A percentile compares a stretch with the other conserved stretches of the same genome.
phyloP scores from a whole-genome alignment of 2,888 invertebrate genomes.

The Heteromurus nitidus region DNA sequence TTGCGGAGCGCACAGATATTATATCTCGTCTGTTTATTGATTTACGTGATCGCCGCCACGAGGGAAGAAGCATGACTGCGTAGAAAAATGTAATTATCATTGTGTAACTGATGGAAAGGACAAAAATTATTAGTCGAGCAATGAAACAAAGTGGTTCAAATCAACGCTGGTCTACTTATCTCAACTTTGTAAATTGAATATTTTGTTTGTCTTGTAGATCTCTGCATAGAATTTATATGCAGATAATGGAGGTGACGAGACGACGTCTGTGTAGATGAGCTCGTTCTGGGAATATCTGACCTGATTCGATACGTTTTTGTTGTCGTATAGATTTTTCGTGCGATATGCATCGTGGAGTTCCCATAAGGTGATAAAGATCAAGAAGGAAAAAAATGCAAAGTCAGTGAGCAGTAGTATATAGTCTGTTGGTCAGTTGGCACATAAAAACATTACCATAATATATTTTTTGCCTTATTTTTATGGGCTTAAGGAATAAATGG shows the following conservation, averaged over 20 bases:
- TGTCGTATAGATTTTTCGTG: conserved; percentile 22
- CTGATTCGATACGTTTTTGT: conserved; percentile 34
- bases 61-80: conserved; percentile 3
- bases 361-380: conserved; percentile 25
- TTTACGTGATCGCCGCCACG: conserved; percentile 45
- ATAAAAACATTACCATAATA: no score
- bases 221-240: no score
- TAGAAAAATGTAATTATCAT: conserved; percentile 12
- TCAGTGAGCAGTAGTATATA: conserved; percentile 32
- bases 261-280: no score
- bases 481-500: no score
- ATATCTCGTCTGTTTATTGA: conserved; percentile 17
- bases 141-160: background rate
- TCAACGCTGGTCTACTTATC: no score
- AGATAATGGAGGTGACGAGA: no score
- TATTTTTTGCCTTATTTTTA: no score
- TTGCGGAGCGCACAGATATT: no score
- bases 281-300: conserved; percentile 31
- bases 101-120: conserved; percentile 12
- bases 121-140: background rate
- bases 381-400: conserved; percentile 36
- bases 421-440: conserved; percentile 5
- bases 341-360: conserved; percentile 51
- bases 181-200: no score
- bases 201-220: no score